Evolutionary conservation across 1,140 invertebrate genomes (phyloP).

Genomic region (Bombus turneri): DNA sequence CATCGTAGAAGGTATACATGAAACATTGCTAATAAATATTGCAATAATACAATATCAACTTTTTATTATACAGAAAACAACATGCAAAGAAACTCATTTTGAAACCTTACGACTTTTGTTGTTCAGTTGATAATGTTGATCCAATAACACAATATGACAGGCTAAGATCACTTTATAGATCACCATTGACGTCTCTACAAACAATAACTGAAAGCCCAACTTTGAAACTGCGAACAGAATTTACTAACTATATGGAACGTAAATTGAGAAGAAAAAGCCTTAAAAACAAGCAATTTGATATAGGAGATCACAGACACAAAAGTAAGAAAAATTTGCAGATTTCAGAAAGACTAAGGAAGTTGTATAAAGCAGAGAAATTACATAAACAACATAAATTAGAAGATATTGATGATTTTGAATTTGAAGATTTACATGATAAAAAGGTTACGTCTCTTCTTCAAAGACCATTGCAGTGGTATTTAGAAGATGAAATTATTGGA

Average conservation of each 20-base stretch:
- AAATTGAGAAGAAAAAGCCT: background rate
- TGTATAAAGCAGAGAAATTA: background rate
- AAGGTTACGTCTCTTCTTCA: background rate
- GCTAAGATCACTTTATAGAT: conserved; percentile 32
- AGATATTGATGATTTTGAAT: background rate
- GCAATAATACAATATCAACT: background rate
- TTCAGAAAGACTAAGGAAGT: background rate
- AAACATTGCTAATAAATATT: background rate
- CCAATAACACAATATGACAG: conserved; percentile 54
- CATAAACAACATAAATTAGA: background rate
- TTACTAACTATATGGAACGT: background rate
- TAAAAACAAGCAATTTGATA: background rate
- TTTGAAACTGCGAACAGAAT: conserved; percentile 59
- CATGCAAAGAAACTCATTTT: background rate
- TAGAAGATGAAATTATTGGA: conserved; percentile 61
- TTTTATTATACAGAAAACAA: background rate
- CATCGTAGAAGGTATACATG: conserved; percentile 37
- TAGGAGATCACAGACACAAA: conserved; percentile 2
- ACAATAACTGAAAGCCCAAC: conserved; percentile 55
- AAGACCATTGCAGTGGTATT: conserved; percentile 40
- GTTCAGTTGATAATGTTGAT: conserved; percentile 51
- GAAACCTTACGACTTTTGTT: conserved; percentile 62
- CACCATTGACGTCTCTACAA: conserved; percentile 38
- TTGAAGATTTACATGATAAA: background rate
- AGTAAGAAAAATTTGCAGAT: background rate